Evolutionary conservation across 1,140 invertebrate species (phyloP), one percentile per base, ranked within the genome.

Genomic region (Cheumatopsyche charites): DNA sequence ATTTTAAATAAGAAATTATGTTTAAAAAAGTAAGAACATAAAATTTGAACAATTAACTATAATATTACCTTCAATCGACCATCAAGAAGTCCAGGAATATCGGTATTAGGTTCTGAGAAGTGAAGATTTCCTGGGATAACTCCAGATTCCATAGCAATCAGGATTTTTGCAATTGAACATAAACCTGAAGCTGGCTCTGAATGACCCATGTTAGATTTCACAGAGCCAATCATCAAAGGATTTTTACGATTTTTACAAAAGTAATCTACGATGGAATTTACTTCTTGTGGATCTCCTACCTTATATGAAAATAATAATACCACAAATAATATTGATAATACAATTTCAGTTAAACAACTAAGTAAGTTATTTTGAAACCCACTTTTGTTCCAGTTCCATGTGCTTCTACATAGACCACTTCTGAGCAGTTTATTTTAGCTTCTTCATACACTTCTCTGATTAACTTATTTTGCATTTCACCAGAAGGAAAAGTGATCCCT

Each of bases 191-290:
- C 94, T 3, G 96, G 92, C 82, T 99, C 97, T 3, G 96, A 90
- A 78, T 99, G 97, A 0, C 97, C 97, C 94, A 98, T 97, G 82
- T 98, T 99, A 0, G 94, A 96, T 80, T 99, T 99, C 0, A 98
- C 92, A 0, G 96, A 98, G 1, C 97, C 97, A 78, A 99, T 90
- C 1, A 97, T 80, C 17, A 99, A 83, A 1, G 96, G 94, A 0
- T 82, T 83, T 11, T 88, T 85, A 7, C 97, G 88, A 70, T 91
- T 90, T 79, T 91, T 91, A 81, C 96, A 98, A 82, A 98, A 98
- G 21, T 97, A 86, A 63, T 96, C 91, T 0, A 91, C 91, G 70
- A 99, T 95, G 0, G 95, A 92, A 79, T 97, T 97, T 0, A 97
- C 89, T 86, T 99, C 97, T 81, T 98, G 93, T 0, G 96, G 96